Evolutionary conservation across 2,113 vertebrate species (phyloP).

Genomic region (Poicephalus meyeri): DNA sequence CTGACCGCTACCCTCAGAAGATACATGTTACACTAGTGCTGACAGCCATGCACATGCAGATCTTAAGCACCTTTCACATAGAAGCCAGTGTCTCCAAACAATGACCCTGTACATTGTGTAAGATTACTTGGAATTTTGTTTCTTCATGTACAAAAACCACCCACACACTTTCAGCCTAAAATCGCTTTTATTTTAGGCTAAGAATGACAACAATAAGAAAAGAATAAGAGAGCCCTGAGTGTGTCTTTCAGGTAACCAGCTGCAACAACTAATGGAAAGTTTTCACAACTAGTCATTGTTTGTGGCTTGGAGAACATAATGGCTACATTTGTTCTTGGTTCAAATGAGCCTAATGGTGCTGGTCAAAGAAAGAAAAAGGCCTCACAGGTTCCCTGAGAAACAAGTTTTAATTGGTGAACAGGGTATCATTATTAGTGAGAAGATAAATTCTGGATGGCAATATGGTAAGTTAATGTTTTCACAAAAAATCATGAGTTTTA

Average conservation of each 20-base stretch:
- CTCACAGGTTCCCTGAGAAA: background rate
- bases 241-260: background rate
- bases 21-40: rapidly evolving
- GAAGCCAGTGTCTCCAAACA: background rate
- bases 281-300: background rate
- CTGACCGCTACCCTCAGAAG: background rate
- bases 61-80: background rate
- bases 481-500: background rate
- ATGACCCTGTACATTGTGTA: background rate
- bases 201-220: background rate
- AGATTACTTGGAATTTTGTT: background rate
- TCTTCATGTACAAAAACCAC: background rate
- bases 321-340: background rate
- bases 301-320: background rate
- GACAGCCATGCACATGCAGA: background rate
- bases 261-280: background rate
- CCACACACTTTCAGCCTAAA: background rate
- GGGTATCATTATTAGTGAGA: background rate
- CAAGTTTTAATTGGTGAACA: background rate
- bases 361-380: background rate
- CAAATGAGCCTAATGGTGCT: background rate
- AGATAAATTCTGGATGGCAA: background rate
- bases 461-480: background rate
- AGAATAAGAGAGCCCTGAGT: background rate
- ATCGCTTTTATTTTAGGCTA: background rate